A percentile compares a stretch with the other conserved stretches of the same genome.
Evolutionary conservation across 2,888 invertebrate genomes (phyloP).

Genomic region (Sminthurinus aureus): DNA sequence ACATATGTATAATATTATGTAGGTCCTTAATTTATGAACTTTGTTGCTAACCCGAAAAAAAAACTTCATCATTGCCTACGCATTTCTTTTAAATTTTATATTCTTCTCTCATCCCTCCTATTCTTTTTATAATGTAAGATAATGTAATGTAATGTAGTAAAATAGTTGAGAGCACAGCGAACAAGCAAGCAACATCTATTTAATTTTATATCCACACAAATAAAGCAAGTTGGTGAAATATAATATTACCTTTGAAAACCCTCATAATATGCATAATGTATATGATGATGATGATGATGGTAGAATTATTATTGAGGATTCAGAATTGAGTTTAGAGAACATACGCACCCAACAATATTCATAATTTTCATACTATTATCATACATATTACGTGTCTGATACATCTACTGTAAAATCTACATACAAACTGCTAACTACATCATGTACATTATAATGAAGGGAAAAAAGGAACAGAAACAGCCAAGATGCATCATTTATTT

Average conservation of each 20-base stretch:
- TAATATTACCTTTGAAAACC: not conserved
- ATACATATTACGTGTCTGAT: no score
- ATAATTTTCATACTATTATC: conserved; percentile 1
- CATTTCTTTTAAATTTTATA: conserved; percentile 27
- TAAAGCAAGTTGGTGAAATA: conserved; percentile 14
- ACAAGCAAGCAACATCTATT: conserved; percentile 18
- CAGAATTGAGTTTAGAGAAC: not conserved
- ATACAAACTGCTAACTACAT: not conserved
- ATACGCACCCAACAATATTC: not conserved
- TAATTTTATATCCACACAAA: conserved; percentile 31
- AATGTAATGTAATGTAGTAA: no score
- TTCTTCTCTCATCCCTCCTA: conserved; percentile 11
- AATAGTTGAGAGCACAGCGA: no score
- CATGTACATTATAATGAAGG: not conserved
- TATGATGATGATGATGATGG: no score
- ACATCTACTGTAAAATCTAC: no score
- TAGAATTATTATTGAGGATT: not conserved
- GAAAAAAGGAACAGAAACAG: not conserved
- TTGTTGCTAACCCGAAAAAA: conserved; percentile 38
- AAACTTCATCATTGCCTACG: conserved; percentile 41
- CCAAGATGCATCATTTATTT: not conserved
- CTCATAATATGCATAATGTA: not conserved
- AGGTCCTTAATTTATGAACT: conserved; percentile 44
- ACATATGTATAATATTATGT: conserved; percentile 35
- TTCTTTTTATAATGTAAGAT: conserved; percentile 8